Evolutionary conservation across 1,140 invertebrate genomes (phyloP), one percentile per base, ranked within the genome.

Genomic region (Platorchestia sp.): DNA sequence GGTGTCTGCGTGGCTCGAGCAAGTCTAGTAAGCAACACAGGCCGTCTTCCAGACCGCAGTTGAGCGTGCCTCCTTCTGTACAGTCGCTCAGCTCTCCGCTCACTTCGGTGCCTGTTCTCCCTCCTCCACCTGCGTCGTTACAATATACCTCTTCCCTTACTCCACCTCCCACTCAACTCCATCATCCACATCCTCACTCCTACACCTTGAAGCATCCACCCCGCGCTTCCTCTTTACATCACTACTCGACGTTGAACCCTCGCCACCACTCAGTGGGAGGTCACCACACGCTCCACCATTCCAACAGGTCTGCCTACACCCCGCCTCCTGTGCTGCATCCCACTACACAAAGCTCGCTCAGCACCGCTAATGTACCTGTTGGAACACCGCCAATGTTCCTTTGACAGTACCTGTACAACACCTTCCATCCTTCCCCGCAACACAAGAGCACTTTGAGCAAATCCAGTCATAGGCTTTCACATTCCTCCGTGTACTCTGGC

Each of bases 351-450:
- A 44, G 45, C 45, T 44, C 95, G 96, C 96, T 41, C 45, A 91
- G 95, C 95, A 91, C 47, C 51, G 45, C 59, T 95, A 91, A 93
- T 95, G 53, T 95, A 96, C 86, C 75, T 95, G 51, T 95, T 59
- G n/a, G 87, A 95, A 41, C 51, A 45, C 59, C 59, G 47, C 41
- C 95, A 95, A 95, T 98, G 59, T 98, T 98, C 96, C 98, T 98
- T 1, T 98, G 98, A 96, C 97, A 98, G 27, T 98, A 98, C 96
- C 97, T 97, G 36, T 98, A 98, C 97, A 98, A 98, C 96, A 93
- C 91, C 14, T 93, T 93, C 36, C 91, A 93, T 93, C 91, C 91
- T 40, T 93, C 91, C 40, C 91, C 91, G 40, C 91, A 93, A 93
- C 91, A 93, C 91, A 93, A 93, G n/a, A 93, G 36, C 91, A 45